These are phyloP conservation scores for Capitulum mitella DNA, from an alignment of 2,888 invertebrate genomes.

Conservation along the genomic window DNA sequence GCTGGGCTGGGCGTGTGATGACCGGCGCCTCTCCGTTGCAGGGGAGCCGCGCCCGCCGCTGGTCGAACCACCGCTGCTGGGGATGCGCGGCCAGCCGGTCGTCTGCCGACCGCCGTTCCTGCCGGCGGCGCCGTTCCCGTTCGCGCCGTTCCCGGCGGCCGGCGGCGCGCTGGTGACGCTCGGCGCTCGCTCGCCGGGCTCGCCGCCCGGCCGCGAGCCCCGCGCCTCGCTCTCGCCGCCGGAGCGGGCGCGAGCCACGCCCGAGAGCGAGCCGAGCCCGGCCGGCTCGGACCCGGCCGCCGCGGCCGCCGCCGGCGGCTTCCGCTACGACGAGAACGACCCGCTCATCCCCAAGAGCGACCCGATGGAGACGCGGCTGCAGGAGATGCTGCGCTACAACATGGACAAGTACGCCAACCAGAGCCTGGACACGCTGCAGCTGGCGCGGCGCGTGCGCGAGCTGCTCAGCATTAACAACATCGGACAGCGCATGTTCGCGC, in stretches of 20 bases:
- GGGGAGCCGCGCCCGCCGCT: slow-evolving; percentile 1
- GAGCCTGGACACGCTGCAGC: slow-evolving; percentile 84
- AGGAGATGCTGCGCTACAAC: slow-evolving; percentile 88
- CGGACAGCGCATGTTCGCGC: slow-evolving; percentile 96
- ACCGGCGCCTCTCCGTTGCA: neutral
- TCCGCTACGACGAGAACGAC: slow-evolving; percentile 46
- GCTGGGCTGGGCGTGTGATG: too few species aligned
- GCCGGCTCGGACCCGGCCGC: neutral
- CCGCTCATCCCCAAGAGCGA: slow-evolving; percentile 86
- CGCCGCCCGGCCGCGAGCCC: neutral
- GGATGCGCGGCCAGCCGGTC: neutral
- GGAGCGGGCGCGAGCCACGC: neutral
- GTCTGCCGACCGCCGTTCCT: neutral
- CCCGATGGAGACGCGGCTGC: slow-evolving; percentile 85
- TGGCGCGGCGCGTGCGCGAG: slow-evolving; percentile 77
- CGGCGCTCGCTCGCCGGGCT: neutral
- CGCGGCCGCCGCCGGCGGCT: neutral
- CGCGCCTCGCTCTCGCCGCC: slow-evolving; percentile 19
- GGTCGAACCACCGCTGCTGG: slow-evolving; percentile 1
- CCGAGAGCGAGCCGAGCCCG: neutral
- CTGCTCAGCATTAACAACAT: slow-evolving; percentile 94
- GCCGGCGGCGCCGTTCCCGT: neutral
- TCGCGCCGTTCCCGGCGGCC: neutral
- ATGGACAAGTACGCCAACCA: slow-evolving; percentile 93
- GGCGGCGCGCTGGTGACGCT: neutral